These are phyloP conservation scores for Torymus auratus DNA, from an alignment of 2,888 invertebrate genomes.

Conservation along the genomic window DNA sequence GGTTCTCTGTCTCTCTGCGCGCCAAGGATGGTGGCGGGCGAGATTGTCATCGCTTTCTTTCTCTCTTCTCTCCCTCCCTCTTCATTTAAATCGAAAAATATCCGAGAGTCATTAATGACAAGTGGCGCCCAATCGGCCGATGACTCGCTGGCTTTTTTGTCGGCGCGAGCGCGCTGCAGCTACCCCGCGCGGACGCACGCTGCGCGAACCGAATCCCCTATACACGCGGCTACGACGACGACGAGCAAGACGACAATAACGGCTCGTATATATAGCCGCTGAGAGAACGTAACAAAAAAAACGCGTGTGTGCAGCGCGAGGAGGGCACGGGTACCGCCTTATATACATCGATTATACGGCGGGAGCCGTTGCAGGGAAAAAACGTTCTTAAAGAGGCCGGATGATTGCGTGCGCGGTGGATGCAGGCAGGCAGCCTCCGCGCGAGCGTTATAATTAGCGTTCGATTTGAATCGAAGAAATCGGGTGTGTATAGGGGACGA, in stretches of 20 bases:
- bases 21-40: slow-evolving; percentile 51
- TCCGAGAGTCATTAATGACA: slow-evolving; percentile 76
- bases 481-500: background rate
- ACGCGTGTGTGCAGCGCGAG: background rate
- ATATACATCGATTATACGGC: slow-evolving; percentile 42
- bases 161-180: slow-evolving; percentile 9
- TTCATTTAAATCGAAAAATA: slow-evolving; percentile 74
- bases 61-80: slow-evolving; percentile 46
- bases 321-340: slow-evolving; percentile 31
- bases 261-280: background rate
- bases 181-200: slow-evolving; percentile 62
- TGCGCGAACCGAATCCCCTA: slow-evolving; percentile 47
- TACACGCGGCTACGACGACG: background rate
- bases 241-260: slow-evolving; percentile 41
- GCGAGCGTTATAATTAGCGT: slow-evolving; percentile 49
- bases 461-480: slow-evolving; percentile 55
- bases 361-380: slow-evolving; percentile 1
- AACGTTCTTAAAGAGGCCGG: slow-evolving; percentile 31
- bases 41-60: slow-evolving; percentile 71
- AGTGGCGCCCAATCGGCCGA: slow-evolving; percentile 76
- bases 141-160: slow-evolving; percentile 75
- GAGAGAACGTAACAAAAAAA: background rate
- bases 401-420: slow-evolving; percentile 33
- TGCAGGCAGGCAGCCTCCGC: slow-evolving; percentile 19
- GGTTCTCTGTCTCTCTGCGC: slow-evolving; percentile 38